Conservation (phyloP, 37 sponge, comb jelly and placozoan species). For the Dysidea cf. avara region DNA sequence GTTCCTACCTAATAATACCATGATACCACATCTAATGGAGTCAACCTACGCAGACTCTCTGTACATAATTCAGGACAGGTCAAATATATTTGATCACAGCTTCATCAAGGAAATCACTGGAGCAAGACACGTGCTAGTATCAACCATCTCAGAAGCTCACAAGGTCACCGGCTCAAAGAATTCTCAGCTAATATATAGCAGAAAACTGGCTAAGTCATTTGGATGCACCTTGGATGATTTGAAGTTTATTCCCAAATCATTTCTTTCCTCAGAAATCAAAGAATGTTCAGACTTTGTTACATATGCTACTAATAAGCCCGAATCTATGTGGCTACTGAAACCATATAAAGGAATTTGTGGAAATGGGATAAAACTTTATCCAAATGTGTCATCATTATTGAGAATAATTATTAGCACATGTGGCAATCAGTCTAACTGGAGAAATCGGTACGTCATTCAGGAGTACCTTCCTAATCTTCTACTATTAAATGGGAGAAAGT, state of each 20-base stretch:
- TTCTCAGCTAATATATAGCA: constrained; percentile 45
- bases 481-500: constrained; percentile 69
- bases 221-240: constrained; percentile 57
- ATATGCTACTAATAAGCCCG: constrained; percentile 18
- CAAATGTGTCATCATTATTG: constrained; percentile 15
- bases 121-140: too few relatives aligned
- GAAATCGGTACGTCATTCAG: constrained; percentile 54
- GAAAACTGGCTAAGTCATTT: constrained; percentile 15
- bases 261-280: constrained; percentile 31
- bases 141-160: constrained; percentile 39
- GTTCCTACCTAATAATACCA: too few relatives aligned
- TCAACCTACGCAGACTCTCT: too few relatives aligned
- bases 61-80: too few relatives aligned
- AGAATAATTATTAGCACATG: constrained; percentile 40
- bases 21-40: too few relatives aligned
- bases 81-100: too few relatives aligned
- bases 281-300: constrained; percentile 64
- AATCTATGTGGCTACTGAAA: constrained; percentile 73
- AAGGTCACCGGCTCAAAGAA: constrained; percentile 70
- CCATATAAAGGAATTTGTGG: constrained; percentile 69
- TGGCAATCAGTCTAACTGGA: constrained; percentile 6
- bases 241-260: constrained; percentile 64
- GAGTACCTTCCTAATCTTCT: constrained; percentile 57
- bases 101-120: too few relatives aligned
- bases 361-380: constrained; percentile 55